Percentiles rank a stretch among this genome's conserved stretches.
phyloP scores from a whole-genome alignment of 2,113 vertebrate species.

The Thalassoma bifasciatum region DNA sequence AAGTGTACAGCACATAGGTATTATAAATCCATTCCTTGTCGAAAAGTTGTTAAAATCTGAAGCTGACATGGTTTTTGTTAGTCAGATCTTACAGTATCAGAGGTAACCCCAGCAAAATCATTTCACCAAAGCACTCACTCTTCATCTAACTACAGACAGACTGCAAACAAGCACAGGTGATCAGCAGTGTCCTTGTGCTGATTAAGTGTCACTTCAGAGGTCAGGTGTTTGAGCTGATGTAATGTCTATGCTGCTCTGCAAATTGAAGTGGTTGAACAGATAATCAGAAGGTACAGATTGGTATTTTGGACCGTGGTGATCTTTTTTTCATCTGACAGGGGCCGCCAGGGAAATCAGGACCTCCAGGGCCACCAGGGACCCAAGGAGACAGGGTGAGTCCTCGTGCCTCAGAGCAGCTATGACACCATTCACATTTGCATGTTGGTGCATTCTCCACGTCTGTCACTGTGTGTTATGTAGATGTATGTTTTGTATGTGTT shows the following conservation, averaged over 20 bases:
- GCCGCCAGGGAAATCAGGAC: conserved; percentile 79
- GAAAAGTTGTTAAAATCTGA: background rate
- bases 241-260: background rate
- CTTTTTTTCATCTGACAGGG: conserved; percentile 78
- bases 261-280: background rate
- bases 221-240: background rate
- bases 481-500: conserved; percentile 27
- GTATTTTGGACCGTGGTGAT: conserved; percentile 6
- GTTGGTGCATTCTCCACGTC: background rate
- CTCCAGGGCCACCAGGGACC: conserved; percentile 76
- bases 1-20: background rate
- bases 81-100: background rate
- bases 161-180: background rate
- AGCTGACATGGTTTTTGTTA: background rate
- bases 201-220: background rate
- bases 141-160: background rate
- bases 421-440: background rate
- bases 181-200: background rate
- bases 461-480: background rate
- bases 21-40: background rate
- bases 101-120: background rate
- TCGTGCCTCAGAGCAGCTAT: background rate
- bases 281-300: background rate
- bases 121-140: background rate
- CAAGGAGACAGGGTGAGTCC: conserved; percentile 83